These are phyloP conservation scores for Synergus japonicus DNA, from an alignment of 2,888 invertebrate species.

Conservation along the genomic window DNA sequence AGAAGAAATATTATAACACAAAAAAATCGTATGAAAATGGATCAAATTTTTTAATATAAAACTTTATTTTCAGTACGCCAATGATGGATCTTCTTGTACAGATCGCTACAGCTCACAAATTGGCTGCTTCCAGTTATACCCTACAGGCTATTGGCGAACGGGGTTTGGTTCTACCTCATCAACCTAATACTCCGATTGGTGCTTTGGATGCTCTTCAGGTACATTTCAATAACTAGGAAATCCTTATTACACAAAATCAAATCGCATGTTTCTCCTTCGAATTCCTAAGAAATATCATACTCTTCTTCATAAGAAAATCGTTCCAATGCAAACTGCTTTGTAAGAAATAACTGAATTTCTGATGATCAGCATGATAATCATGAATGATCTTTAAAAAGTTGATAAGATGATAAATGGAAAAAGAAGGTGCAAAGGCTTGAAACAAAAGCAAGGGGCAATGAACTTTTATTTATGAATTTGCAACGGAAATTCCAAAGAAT, in stretches of 20 bases:
- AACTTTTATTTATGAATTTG: not conserved
- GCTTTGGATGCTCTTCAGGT: slow-evolving; percentile 79
- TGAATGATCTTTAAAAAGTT: too few species aligned
- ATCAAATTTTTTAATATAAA: not conserved
- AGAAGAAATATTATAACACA: not conserved
- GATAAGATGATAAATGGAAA: too few species aligned
- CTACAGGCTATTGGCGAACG: slow-evolving; percentile 82
- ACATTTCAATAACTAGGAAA: slow-evolving; percentile 49
- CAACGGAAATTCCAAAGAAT: not conserved
- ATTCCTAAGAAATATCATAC: slow-evolving; percentile 14
- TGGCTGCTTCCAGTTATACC: slow-evolving; percentile 83
- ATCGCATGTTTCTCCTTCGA: not conserved
- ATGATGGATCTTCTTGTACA: slow-evolving; percentile 89
- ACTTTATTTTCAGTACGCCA: slow-evolving; percentile 81
- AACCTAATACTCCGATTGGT: slow-evolving; percentile 87
- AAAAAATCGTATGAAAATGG: not conserved
- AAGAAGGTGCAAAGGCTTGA: not conserved
- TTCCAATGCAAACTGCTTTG: not conserved
- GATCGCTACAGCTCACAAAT: slow-evolving; percentile 83
- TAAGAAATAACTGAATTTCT: not conserved
- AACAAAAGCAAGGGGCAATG: not conserved
- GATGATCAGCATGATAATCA: not conserved
- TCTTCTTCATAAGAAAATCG: not conserved
- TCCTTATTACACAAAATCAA: not conserved
- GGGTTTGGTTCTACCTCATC: slow-evolving; percentile 82